phyloP scores from a whole-genome alignment of 1,140 invertebrate species.

The Brachionus sp. region DNA sequence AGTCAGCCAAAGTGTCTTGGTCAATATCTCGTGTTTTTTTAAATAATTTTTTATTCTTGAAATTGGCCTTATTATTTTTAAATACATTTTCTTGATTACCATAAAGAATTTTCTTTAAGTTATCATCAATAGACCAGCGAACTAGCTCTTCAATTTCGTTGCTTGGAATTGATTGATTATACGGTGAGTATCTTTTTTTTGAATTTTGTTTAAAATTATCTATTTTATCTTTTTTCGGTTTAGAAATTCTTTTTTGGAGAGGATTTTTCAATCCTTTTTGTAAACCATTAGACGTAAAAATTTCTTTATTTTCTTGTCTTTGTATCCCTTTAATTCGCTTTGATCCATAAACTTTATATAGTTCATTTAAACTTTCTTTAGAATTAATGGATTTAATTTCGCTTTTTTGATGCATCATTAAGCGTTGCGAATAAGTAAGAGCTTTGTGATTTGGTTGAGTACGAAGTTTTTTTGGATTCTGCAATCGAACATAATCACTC shows the following conservation, averaged over 20 bases:
- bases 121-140: not conserved
- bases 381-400: not conserved
- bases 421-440: not conserved
- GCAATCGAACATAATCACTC: not conserved
- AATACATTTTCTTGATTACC: not conserved
- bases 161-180: not conserved
- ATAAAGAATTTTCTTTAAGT: not conserved
- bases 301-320: not conserved
- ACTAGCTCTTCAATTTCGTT: not conserved
- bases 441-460: not conserved
- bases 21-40: not conserved
- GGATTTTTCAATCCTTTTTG: not conserved
- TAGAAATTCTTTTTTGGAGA: not conserved
- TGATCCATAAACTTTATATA: conserved; percentile 28
- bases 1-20: conserved; percentile 15
- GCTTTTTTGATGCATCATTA: conserved; percentile 24
- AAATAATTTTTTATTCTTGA: not conserved
- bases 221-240: not conserved
- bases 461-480: conserved; percentile 1
- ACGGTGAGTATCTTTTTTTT: not conserved
- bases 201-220: not conserved
- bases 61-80: not conserved
- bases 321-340: not conserved
- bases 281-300: not conserved
- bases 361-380: not conserved